Evolutionary conservation across 2,797 vertebrate species (phyloP).

Genomic region (Enteromius fasciolatus): DNA sequence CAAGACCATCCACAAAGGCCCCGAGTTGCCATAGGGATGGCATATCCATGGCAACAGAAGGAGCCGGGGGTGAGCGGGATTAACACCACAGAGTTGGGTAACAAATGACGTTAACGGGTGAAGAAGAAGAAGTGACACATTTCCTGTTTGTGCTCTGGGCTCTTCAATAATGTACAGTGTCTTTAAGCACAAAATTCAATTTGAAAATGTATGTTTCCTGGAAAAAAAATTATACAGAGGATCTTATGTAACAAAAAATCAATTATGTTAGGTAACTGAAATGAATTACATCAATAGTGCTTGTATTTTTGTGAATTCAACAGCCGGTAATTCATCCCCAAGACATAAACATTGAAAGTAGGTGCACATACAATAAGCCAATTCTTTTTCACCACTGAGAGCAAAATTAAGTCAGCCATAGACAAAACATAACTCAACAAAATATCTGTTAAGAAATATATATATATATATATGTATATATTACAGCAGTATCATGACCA

Average conservation of each 20-base stretch:
- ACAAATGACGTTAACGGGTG: conserved; percentile 70
- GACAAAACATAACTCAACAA: conserved; percentile 6
- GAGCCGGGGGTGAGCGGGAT: conserved; percentile 72
- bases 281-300: background rate
- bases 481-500: background rate
- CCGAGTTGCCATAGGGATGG: conserved; percentile 83
- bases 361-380: conserved; percentile 2
- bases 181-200: conserved; percentile 44
- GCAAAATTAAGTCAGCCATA: conserved; percentile 1
- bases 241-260: conserved; percentile 34
- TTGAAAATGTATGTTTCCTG: conserved; percentile 15
- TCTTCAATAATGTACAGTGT: conserved; percentile 31
- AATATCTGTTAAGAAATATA: background rate
- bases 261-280: conserved; percentile 34
- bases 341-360: background rate
- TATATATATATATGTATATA: background rate
- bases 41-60: conserved; percentile 82
- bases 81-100: conserved; percentile 71
- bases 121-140: conserved; percentile 64
- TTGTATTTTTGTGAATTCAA: conserved; percentile 11
- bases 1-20: conserved; percentile 74
- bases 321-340: background rate
- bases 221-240: background rate
- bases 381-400: background rate
- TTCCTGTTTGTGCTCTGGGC: conserved; percentile 57